Percentiles rank a stretch among this genome's conserved stretches.
These are phyloP conservation scores for Ciona savignyi DNA, from an alignment of 23 tunicate species.

Conservation along the genomic window DNA sequence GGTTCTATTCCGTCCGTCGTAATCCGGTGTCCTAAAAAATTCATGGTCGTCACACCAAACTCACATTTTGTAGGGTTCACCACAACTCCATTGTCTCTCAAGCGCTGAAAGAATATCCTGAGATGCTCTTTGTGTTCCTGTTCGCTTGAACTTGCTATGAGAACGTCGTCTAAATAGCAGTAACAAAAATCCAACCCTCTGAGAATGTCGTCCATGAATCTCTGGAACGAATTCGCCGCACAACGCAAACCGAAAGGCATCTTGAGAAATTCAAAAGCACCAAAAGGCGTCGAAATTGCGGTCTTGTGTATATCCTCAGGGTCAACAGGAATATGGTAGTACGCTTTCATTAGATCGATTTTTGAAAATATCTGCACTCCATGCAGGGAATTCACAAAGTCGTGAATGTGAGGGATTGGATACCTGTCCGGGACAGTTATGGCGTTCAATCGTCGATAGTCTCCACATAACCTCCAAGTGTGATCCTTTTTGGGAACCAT, in stretches of 20 bases:
- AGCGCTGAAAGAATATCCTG: neutral
- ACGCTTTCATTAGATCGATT: neutral
- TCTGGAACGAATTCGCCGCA: neutral
- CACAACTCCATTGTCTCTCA: neutral
- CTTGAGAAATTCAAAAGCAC: neutral
- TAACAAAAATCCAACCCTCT: neutral
- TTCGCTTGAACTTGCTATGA: neutral
- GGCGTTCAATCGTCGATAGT: neutral
- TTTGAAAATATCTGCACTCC: neutral
- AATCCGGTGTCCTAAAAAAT: neutral
- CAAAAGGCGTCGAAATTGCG: too few species aligned
- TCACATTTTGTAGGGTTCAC: neutral
- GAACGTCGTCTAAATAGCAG: neutral
- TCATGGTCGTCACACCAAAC: neutral
- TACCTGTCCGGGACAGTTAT: neutral
- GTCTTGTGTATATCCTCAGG: neutral
- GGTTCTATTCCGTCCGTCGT: neutral
- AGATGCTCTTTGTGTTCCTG: neutral
- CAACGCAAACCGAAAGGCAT: neutral
- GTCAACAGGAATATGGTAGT: neutral
- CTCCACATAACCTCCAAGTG: neutral
- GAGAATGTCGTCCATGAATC: neutral
- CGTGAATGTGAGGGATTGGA: neutral
- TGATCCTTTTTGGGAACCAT: neutral
- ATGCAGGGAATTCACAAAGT: neutral